Base-by-base conservation (phyloP, 2,797 vertebrate genomes). In the Halcyon chelicuti region DNA sequence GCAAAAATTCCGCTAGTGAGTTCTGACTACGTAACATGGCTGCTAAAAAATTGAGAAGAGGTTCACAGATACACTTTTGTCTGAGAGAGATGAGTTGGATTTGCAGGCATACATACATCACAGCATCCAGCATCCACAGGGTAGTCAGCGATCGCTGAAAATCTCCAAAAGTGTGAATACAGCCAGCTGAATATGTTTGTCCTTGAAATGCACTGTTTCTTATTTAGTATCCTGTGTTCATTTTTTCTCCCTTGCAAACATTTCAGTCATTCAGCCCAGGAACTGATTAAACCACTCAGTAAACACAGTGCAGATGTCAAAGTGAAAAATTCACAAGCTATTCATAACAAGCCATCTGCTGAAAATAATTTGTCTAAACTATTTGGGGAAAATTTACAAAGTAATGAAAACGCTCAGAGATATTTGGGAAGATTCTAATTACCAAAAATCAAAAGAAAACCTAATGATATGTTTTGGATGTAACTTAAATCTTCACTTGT, bases 261-360 rank as follows among this genome's bases (percentile, higher is more conserved):
- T 95, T 91, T 96, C 92, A 94, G 93, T 90, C 91, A 78, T 67
- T 94, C 91, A 90, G 86, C 84, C 92, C 72, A 81, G 88, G 93
- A 94, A 88, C 95, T 96, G 93, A 96, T 95, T 96, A 96, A 96
- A 93, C 89, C 71, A 86, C 83, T 61, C 80, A 88, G 88, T 95
- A 96, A 96, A 96, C 91, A 94, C 95, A 87, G 93, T 95, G 71
- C 96, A 96, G 96, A 97, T 97, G 96, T 95, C 96, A 95, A 95
- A 86, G 95, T 93, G 95, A 96, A 97, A 94, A 97, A 96, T 91
- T 95, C 96, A 94, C 94, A 91, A 96, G 95, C 95, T 94, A 94
- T 96, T 96, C 94, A 93, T 95, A 94, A 95, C 90, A 93, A 88
- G 94, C 94, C 95, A 95, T 94, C 90, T 96, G 96, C 91, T 95